phyloP scores from a whole-genome alignment of 1,140 invertebrate species.

The Calliphora vicina region DNA sequence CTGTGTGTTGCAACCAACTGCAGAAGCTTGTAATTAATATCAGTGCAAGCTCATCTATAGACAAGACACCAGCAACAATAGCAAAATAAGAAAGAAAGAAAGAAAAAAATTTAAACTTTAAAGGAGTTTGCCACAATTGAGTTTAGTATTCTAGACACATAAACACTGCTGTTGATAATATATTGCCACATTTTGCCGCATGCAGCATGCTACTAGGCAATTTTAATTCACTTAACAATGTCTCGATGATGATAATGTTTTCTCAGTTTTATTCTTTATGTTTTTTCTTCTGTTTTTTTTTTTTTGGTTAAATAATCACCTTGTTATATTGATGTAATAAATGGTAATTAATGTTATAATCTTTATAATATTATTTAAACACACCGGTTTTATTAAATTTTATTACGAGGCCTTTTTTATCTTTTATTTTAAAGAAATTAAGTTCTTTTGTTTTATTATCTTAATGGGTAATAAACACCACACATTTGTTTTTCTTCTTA shows the following conservation, averaged over 20 bases:
- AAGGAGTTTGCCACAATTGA: background rate
- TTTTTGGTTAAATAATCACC: constrained; percentile 6
- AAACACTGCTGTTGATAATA: background rate
- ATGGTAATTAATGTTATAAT: constrained; percentile 11
- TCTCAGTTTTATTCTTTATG: background rate
- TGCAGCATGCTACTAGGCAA: background rate
- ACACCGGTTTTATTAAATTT: background rate
- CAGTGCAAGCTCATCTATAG: background rate
- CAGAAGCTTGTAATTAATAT: constrained; percentile 16
- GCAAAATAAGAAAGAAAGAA: background rate
- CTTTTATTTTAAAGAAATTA: background rate
- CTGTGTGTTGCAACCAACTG: background rate
- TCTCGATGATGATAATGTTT: background rate
- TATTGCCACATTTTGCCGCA: background rate
- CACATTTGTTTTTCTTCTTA: background rate
- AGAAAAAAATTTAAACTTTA: background rate
- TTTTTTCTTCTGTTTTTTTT: background rate
- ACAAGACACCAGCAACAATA: background rate
- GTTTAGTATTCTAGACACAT: background rate
- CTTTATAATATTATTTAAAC: background rate
- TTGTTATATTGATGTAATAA: background rate
- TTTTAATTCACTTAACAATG: background rate
- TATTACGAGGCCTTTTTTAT: background rate
- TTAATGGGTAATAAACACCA: background rate
- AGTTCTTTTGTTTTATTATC: background rate